Conservation (phyloP, 53 echinoderm and acorn worm genomes). For the Paracentrotus lividus region DNA sequence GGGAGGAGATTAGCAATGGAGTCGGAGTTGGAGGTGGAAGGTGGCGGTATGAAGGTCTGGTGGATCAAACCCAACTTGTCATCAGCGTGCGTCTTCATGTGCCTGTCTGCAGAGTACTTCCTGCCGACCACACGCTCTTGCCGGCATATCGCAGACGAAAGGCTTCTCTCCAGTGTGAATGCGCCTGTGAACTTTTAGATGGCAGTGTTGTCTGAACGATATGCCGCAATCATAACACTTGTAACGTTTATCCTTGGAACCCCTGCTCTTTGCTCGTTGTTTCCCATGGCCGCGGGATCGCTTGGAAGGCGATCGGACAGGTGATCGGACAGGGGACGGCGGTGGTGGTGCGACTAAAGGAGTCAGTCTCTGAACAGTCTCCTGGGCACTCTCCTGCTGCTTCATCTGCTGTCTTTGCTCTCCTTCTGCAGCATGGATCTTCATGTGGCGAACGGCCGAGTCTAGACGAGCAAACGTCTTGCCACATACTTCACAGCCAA, state of each 20-base stretch:
- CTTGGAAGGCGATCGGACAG: not conserved
- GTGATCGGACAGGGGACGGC: not conserved
- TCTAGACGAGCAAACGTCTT: slow-evolving; percentile 63
- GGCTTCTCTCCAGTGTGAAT: slow-evolving; percentile 67
- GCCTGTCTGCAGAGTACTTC: slow-evolving; percentile 57
- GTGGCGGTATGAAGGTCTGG: not conserved
- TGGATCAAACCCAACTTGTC: slow-evolving; percentile 4
- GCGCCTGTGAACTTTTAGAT: slow-evolving; percentile 53
- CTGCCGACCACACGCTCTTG: slow-evolving; percentile 46
- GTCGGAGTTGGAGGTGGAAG: slow-evolving; percentile 47
- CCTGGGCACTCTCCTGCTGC: not conserved
- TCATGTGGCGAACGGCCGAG: slow-evolving; percentile 62
- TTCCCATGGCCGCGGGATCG: not conserved
- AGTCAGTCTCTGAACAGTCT: slow-evolving; percentile 19
- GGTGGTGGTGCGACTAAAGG: too few relatives aligned
- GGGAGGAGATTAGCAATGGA: slow-evolving; percentile 58
- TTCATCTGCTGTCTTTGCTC: not conserved
- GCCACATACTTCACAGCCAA: slow-evolving; percentile 53
- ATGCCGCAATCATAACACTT: slow-evolving; percentile 43
- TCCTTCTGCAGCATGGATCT: slow-evolving; percentile 29
- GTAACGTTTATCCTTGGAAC: not conserved
- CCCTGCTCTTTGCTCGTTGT: not conserved
- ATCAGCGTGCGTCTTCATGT: slow-evolving; percentile 58
- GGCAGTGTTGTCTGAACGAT: slow-evolving; percentile 50
- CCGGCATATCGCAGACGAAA: slow-evolving; percentile 51